phyloP scores from a whole-genome alignment of 2,113 vertebrate genomes.

The Pachycephala philippinensis region DNA sequence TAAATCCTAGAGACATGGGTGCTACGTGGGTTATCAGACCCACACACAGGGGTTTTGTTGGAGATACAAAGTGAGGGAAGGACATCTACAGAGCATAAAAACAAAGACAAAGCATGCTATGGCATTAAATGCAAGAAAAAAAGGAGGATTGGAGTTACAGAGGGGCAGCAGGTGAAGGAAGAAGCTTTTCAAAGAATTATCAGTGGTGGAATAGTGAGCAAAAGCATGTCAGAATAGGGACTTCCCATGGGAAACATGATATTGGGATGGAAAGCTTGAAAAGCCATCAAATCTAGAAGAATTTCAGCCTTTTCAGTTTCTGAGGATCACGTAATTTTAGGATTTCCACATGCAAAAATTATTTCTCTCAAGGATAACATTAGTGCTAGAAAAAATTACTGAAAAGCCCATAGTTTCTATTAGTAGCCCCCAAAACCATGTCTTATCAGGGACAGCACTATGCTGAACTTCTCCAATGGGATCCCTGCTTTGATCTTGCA shows the following conservation, averaged over 20 bases:
- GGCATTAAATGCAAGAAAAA: neutral
- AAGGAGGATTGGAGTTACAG: neutral
- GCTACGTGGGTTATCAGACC: conserved; percentile 71
- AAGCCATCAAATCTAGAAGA: neutral
- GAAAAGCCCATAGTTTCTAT: conserved; percentile 37
- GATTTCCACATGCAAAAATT: neutral
- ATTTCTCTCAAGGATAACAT: neutral
- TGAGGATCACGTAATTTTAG: neutral
- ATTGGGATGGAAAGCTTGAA: neutral
- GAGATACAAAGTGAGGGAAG: neutral
- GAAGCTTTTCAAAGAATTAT: neutral
- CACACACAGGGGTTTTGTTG: neutral
- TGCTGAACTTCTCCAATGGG: conserved; percentile 42
- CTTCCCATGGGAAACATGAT: neutral
- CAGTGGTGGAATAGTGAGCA: neutral
- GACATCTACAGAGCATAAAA: neutral
- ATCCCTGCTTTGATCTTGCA: conserved; percentile 49
- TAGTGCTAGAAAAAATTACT: neutral
- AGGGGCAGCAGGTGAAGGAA: neutral
- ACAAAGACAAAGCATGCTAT: conserved; percentile 6
- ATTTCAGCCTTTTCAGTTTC: neutral
- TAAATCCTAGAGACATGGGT: conserved; percentile 71
- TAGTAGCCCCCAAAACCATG: neutral
- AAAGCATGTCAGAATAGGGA: neutral
- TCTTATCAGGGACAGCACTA: conserved; percentile 43